Base-by-base conservation (phyloP, 1,140 invertebrate species). In the Philopotamus ludificatus region DNA sequence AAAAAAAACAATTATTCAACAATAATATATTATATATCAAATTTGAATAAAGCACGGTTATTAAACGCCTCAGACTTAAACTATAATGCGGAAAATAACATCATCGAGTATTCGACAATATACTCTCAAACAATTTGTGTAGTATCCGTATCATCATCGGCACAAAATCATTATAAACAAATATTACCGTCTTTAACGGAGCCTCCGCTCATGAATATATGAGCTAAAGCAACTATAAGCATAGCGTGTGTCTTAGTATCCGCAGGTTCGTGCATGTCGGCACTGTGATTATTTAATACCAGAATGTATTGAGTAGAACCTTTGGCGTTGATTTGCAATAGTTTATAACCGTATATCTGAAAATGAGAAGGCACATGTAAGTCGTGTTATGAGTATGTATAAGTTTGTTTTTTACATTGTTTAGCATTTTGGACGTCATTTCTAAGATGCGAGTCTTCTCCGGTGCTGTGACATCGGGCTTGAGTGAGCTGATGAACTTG, bases 181-280 rank as follows among this genome's bases (percentile, higher is more conserved):
- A 15, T 26, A 49, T n/a, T 41, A 69, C 67, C 67, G 57, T 69
- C 67, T 58, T 69, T 65, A 2, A 65, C 58, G 10, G 44, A 58
- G 0, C 67, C 67, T 18, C 67, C 63, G 44, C 41, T 69, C 67
- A 69, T 69, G 39, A 69, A 65, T 16, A 69, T 69, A 53, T 69
- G 67, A 4, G 59, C 25, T 21, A 69, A 42, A 7, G 59, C 22
- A 2, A 53, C 58, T 54, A 69, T 63, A 23, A 69, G 26, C 7
- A 65, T 18, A 9, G 34, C 4, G 18, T 69, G 42, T 9, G 15
- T 44, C 12, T 64, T 50, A 8, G 12, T 10, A 25, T 23, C n/a
- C 10, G 3, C 20, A 60, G 28, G 26, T 34, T 53, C 66, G 10
- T 21, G 21, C 41, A 34, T 7, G 12, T 12, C 41, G 21, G 26